Evolutionary conservation across 2,113 vertebrate species (phyloP).

Genomic region (Paraplagusia blochii): DNA sequence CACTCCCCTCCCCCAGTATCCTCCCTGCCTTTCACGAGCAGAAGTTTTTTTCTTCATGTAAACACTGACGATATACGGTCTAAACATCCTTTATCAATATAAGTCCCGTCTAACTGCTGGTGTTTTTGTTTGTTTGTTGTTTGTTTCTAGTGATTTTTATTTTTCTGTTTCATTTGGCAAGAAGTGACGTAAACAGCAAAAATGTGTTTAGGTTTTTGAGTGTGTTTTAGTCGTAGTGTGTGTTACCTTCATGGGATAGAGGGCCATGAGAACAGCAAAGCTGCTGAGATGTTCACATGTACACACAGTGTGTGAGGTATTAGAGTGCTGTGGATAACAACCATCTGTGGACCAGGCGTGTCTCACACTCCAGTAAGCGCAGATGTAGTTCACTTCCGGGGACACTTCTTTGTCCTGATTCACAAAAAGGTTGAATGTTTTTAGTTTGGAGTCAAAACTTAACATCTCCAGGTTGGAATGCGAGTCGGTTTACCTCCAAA

Average conservation of each 20-base stretch:
- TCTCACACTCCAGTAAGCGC: constrained; percentile 76
- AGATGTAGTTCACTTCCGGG: constrained; percentile 31
- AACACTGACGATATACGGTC: neutral
- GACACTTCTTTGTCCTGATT: constrained; percentile 38
- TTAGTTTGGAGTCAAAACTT: neutral
- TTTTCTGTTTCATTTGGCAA: no score
- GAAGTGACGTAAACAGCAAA: neutral
- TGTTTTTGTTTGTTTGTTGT: no score
- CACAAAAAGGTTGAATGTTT: neutral
- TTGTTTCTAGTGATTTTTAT: no score
- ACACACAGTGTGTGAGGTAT: constrained; percentile 68
- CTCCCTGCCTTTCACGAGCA: neutral
- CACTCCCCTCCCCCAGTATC: no score
- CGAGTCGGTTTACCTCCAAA: constrained; percentile 38
- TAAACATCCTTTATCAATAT: no score
- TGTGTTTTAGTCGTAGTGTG: neutral
- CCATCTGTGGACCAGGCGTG: constrained; percentile 77
- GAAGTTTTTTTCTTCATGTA: neutral
- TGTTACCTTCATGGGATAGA: constrained; percentile 78
- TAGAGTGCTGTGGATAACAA: constrained; percentile 57
- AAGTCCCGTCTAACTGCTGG: no score
- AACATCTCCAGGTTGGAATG: neutral
- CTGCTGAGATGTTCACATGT: constrained; percentile 83
- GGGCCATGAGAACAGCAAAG: constrained; percentile 87
- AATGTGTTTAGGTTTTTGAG: neutral